Conservation (phyloP, 2,797 vertebrate genomes). For the Anabas testudineus region DNA sequence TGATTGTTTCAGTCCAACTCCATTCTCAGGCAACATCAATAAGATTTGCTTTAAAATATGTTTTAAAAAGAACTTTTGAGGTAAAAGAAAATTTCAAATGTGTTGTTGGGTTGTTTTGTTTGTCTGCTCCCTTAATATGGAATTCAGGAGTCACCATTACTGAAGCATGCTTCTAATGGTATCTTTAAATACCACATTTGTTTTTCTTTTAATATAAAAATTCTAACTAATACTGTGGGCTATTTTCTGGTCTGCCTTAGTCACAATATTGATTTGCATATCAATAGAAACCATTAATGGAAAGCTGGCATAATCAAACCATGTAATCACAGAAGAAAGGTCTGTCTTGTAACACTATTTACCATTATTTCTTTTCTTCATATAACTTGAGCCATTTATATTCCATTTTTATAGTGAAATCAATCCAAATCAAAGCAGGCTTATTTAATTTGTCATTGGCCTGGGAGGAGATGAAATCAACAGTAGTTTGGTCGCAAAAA, state of each 20-base stretch:
- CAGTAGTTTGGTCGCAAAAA: not conserved
- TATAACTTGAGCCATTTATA: not conserved
- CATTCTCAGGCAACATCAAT: not conserved
- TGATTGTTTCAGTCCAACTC: too few species aligned
- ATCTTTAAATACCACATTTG: constrained; percentile 31
- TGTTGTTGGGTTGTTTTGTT: not conserved
- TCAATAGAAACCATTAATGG: not conserved
- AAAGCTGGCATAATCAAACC: not conserved
- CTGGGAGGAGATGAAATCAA: constrained; percentile 10
- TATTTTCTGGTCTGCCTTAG: not conserved
- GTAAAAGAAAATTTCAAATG: too few species aligned
- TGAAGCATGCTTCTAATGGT: not conserved
- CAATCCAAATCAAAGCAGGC: not conserved
- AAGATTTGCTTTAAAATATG: too few species aligned
- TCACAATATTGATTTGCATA: constrained; percentile 53
- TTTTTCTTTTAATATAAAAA: constrained; percentile 29
- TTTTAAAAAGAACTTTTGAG: too few species aligned
- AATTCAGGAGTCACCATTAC: not conserved
- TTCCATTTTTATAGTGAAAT: not conserved
- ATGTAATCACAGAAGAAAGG: not conserved
- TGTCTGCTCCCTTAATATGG: too few species aligned
- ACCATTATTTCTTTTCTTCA: constrained; percentile 8
- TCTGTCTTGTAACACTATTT: not conserved
- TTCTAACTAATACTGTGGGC: constrained; percentile 10
- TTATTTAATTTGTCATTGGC: not conserved